phyloP scores from a whole-genome alignment of 2,888 invertebrate genomes.

The Entomobrya proxima region DNA sequence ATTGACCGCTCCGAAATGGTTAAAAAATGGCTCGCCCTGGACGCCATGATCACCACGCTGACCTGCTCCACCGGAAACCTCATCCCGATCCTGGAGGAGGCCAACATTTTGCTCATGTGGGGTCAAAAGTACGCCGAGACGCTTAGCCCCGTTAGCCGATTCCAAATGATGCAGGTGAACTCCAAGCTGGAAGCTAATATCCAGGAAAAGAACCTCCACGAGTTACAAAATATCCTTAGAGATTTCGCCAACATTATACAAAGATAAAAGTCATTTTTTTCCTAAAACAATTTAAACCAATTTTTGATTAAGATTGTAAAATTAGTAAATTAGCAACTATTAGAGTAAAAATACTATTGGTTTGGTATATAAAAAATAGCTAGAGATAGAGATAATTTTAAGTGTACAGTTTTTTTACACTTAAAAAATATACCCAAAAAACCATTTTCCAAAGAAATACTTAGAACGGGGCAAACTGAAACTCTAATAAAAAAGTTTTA shows the following conservation, averaged over 20 bases:
- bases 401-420: neutral
- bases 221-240: slow-evolving; percentile 74
- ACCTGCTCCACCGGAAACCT: slow-evolving; percentile 75
- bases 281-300: neutral
- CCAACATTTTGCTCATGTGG: slow-evolving; percentile 74
- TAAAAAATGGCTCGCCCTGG: slow-evolving; percentile 75
- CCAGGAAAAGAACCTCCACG: slow-evolving; percentile 75
- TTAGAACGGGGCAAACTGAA: neutral
- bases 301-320: too few species aligned
- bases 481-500: neutral
- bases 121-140: slow-evolving; percentile 75
- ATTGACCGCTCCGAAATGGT: slow-evolving; percentile 75
- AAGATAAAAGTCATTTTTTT: slow-evolving; percentile 72
- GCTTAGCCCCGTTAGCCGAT: slow-evolving; percentile 73
- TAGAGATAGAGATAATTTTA: too few species aligned
- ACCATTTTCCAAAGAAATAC: neutral
- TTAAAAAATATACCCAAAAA: slow-evolving; percentile 1
- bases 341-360: neutral
- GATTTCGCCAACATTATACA: slow-evolving; percentile 75
- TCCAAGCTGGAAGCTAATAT: slow-evolving; percentile 74
- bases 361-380: too few species aligned
- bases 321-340: neutral
- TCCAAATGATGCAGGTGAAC: slow-evolving; percentile 75
- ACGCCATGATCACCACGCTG: slow-evolving; percentile 75
- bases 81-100: slow-evolving; percentile 75